Percentiles rank a stretch among this genome's conserved stretches.
phyloP scores from a whole-genome alignment of 2,797 vertebrate genomes.

The Rhabdomys pumilio region DNA sequence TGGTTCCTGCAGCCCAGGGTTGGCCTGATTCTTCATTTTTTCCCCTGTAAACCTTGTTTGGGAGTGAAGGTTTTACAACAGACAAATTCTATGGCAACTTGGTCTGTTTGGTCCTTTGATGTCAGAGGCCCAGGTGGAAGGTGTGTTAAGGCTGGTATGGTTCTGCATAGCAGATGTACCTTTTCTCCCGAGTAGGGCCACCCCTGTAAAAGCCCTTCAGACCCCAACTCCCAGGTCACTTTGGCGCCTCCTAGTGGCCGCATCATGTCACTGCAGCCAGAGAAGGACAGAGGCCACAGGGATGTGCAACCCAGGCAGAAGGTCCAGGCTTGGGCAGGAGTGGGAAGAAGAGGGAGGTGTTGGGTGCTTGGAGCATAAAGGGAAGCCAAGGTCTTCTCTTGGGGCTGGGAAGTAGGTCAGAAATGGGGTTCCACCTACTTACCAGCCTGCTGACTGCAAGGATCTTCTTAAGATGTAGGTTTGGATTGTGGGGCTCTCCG shows the following conservation, averaged over 20 bases:
- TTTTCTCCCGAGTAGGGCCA: neutral
- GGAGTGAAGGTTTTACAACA: constrained; percentile 1
- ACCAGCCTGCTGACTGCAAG: constrained; percentile 89
- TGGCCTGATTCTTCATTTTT: neutral
- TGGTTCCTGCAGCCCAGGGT: neutral
- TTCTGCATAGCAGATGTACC: neutral
- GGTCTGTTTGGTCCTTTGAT: neutral
- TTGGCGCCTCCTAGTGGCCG: neutral
- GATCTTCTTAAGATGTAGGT: constrained; percentile 88
- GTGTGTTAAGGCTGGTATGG: neutral
- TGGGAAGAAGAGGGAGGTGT: too few species aligned
- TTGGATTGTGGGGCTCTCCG: constrained; percentile 88
- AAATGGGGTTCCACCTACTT: constrained; percentile 56
- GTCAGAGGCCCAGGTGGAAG: neutral
- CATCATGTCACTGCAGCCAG: neutral
- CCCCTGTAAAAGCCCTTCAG: neutral
- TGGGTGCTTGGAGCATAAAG: neutral
- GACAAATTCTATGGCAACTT: neutral
- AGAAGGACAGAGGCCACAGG: neutral
- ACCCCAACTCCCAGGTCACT: neutral
- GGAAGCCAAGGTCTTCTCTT: neutral
- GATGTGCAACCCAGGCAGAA: neutral
- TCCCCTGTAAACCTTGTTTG: neutral
- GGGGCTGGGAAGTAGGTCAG: neutral
- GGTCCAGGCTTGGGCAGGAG: neutral